Evolutionary conservation across 2,113 vertebrate species (phyloP), one percentile per base, ranked within the genome.

Genomic region (Gavialis gangeticus): DNA sequence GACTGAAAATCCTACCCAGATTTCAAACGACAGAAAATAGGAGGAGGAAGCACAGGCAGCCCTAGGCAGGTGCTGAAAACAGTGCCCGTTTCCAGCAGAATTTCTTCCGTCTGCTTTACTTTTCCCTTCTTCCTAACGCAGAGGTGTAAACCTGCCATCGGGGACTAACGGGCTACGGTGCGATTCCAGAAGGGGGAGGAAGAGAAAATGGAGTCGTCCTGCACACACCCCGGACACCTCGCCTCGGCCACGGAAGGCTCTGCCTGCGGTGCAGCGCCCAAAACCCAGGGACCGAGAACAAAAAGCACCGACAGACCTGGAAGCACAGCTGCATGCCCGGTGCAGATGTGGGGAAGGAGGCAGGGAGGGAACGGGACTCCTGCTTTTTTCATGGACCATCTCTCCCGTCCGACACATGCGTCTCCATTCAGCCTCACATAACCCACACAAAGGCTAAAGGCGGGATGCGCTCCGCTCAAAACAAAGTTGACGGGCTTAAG

Each of bases 401-500:
- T 92, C 78, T 84, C 78, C 75, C 3, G 30, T 71, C 67, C 10
- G 89, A 84, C n/a, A 8, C 73, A 92, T 16, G 79, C 57, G 5
- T 88, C 4, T n/a, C 84, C 60, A 82, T 63, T 2, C 4, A 0
- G 92, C 30, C 84, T 82, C 79, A 67, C 6, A 1, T 79, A 90
- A 95, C 90, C 84, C 91, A 90, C 88, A 90, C 94, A 96, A 95
- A 97, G 96, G 96, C 92, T 96, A 2, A 94, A 96, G 60, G 85
- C 73, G 9, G 16, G 94, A 84, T 4, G 0, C 1, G 8, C 79
- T 81, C 85, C 0, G 60, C 75, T 78, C 81, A 92, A 60, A 89
- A 91, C 94, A 86, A 94, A 91, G 88, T 87, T 46, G 22, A 73
- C 84, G 92, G 90, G 84, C 10, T 28, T 27, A 46, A 79, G 75